These are phyloP conservation scores for Drosophila atroscutellata DNA, from an alignment of 2,888 invertebrate species.

Conservation along the genomic window DNA sequence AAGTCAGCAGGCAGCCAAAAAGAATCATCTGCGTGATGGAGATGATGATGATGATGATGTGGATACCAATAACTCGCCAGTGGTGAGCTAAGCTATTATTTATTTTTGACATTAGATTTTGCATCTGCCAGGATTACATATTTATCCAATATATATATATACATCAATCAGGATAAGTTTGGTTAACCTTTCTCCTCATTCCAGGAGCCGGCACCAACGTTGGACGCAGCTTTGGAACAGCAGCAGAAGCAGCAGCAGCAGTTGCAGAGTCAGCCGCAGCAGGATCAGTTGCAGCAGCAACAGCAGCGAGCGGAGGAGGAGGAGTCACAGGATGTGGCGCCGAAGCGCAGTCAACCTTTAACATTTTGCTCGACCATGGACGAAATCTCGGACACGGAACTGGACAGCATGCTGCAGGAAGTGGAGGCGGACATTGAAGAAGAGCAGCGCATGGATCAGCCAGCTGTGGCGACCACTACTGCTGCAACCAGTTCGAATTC, in stretches of 20 bases:
- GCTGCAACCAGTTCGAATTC: neutral
- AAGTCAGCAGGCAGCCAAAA: conserved; percentile 35
- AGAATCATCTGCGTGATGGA: neutral
- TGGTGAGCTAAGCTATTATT: conserved; percentile 34
- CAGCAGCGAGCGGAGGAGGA: conserved; percentile 7
- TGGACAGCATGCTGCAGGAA: conserved; percentile 85
- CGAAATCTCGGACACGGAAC: conserved; percentile 85
- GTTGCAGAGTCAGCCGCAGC: neutral
- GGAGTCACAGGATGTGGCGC: conserved; percentile 24
- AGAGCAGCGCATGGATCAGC: conserved; percentile 22
- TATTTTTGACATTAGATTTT: neutral
- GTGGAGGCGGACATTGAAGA: conserved; percentile 82
- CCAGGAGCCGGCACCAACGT: conserved; percentile 24
- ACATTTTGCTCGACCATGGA: conserved; percentile 85
- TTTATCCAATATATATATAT: neutral
- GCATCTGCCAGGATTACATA: neutral
- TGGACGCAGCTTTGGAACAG: conserved; percentile 4
- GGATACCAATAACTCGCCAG: conserved; percentile 1
- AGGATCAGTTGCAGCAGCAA: neutral
- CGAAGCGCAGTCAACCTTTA: conserved; percentile 69
- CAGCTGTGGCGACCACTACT: neutral
- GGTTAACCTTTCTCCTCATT: neutral
- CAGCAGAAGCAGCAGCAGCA: neutral
- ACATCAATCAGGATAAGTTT: neutral
- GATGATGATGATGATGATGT: neutral